Evolutionary conservation across 2,113 vertebrate species (phyloP).

Genomic region (Rhodinocichla rosea): DNA sequence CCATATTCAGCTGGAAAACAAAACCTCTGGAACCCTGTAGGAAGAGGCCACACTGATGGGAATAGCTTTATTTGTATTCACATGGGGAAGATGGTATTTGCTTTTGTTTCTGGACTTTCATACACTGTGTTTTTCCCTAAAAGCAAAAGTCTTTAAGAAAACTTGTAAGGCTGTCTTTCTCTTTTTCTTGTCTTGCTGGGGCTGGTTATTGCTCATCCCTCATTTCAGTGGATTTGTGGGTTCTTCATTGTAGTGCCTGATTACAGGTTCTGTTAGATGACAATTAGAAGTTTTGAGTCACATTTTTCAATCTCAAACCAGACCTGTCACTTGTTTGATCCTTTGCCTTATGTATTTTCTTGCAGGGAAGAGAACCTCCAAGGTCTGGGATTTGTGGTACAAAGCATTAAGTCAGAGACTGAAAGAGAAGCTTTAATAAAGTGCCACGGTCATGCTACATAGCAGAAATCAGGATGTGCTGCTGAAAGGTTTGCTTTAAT

Average conservation of each 20-base stretch:
- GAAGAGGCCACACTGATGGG: neutral
- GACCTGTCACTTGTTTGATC: neutral
- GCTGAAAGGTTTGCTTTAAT: slow-evolving; percentile 40
- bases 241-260: neutral
- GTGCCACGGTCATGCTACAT: neutral
- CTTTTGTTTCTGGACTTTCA: neutral
- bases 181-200: neutral
- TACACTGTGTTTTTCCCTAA: neutral
- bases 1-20: neutral
- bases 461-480: slow-evolving; percentile 9
- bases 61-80: neutral
- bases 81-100: neutral
- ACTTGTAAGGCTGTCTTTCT: neutral
- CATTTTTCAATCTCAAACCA: neutral
- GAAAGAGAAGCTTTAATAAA: slow-evolving; percentile 22
- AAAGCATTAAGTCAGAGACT: neutral
- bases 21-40: neutral
- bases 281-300: neutral
- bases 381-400: neutral
- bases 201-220: neutral
- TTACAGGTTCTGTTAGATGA: neutral
- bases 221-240: neutral
- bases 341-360: neutral
- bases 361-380: neutral
- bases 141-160: neutral